Conservation (phyloP, 1,140 invertebrate species). For the Cydia strobilella region DNA sequence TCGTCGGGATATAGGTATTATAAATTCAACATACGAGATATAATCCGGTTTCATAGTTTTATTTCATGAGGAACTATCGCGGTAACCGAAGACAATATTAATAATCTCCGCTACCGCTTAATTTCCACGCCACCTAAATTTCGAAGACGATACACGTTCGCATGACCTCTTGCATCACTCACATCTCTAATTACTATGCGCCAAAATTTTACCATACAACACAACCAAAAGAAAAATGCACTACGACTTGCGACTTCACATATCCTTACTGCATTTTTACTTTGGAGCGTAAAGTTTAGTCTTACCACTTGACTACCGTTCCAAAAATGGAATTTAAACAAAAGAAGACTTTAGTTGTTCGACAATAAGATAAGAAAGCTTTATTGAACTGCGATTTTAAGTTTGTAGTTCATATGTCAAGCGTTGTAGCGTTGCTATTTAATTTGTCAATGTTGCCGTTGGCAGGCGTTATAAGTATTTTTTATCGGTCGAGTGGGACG, state of each 20-base stretch:
- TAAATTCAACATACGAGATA: no score
- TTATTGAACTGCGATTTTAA: constrained; percentile 37
- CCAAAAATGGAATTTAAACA: constrained; percentile 12
- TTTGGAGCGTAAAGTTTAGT: not conserved
- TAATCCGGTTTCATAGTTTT: no score
- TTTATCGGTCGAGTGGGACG: constrained; percentile 44
- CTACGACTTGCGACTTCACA: not conserved
- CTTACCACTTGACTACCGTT: constrained; percentile 1
- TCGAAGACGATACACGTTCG: constrained; percentile 25
- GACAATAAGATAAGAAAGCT: constrained; percentile 5
- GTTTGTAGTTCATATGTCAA: constrained; percentile 30
- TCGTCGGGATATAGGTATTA: no score
- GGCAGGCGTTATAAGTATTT: constrained; percentile 61
- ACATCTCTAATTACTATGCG: constrained; percentile 25
- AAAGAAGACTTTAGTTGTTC: not conserved
- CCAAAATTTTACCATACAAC: constrained; percentile 19
- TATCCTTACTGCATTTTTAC: constrained; percentile 6
- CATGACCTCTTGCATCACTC: constrained; percentile 29
- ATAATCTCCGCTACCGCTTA: constrained; percentile 5
- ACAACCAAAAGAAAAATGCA: not conserved
- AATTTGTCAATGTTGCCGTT: constrained; percentile 68
- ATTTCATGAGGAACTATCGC: no score
- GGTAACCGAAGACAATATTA: no score
- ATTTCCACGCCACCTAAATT: constrained; percentile 13
- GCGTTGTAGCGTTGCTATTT: constrained; percentile 55